Conservation (phyloP, 2,113 vertebrate species). For the human (Homo sapiens) region GRCh38 chr21:29192501-29193000, state of each 20-base stretch:
- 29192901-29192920: background rate
- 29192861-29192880: background rate
- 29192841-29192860: background rate
- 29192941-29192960: background rate
- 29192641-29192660: conserved; percentile 41
- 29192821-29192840: background rate
- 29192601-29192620: conserved; percentile 46
- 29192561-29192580: background rate
- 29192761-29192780: background rate
- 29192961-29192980: background rate
- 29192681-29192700: conserved; percentile 27
- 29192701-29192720: background rate
- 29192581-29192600: conserved; percentile 48
- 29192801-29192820: background rate
- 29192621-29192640: background rate
- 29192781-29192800: background rate
- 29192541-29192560: background rate
- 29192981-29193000: background rate
- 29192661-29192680: background rate
- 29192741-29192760: background rate
- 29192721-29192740: background rate
- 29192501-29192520: background rate
- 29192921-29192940: background rate
- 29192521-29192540: conserved; percentile 34
- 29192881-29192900: background rate